phyloP scores from a whole-genome alignment of 2,113 vertebrate species.

The Perccottus glenii region DNA sequence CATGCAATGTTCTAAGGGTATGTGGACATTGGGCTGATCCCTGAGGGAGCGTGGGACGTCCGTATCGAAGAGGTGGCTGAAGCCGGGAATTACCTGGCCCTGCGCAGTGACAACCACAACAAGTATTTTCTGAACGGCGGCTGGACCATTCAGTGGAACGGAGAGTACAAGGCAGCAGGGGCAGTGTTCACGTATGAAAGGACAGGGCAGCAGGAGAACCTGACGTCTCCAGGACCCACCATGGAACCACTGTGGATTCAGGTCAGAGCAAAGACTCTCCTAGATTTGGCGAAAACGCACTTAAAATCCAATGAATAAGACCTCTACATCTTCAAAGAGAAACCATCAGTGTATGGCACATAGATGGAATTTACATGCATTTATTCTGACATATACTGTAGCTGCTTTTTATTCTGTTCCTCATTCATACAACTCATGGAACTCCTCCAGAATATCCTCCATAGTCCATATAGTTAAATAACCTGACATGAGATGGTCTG shows the following conservation, averaged over 20 bases:
- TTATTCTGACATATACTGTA: too few species aligned
- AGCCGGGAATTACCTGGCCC: constrained; percentile 90
- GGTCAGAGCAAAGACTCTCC: constrained; percentile 78
- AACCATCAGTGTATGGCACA: too few species aligned
- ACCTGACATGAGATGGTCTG: too few species aligned
- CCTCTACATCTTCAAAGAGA: too few species aligned
- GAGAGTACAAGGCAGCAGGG: constrained; percentile 91
- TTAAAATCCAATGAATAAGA: too few species aligned
- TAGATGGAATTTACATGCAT: too few species aligned
- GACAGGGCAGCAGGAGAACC: constrained; percentile 88
- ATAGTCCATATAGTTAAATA: too few species aligned
- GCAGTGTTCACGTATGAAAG: constrained; percentile 92
- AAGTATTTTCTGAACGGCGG: constrained; percentile 93
- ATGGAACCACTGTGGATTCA: constrained; percentile 94
- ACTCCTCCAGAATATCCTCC: too few species aligned
- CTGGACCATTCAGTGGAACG: constrained; percentile 96
- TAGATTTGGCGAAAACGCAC: too few species aligned
- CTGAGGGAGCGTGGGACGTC: constrained; percentile 88
- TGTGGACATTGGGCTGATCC: constrained; percentile 92
- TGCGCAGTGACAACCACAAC: constrained; percentile 85
- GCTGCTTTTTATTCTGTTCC: too few species aligned
- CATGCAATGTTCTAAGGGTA: constrained; percentile 80
- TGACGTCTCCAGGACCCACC: constrained; percentile 92
- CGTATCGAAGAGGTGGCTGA: constrained; percentile 89
- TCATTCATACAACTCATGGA: too few species aligned